These are phyloP conservation scores for Aphelocoma coerulescens DNA, from an alignment of 2,113 vertebrate species.

Conservation along the genomic window DNA sequence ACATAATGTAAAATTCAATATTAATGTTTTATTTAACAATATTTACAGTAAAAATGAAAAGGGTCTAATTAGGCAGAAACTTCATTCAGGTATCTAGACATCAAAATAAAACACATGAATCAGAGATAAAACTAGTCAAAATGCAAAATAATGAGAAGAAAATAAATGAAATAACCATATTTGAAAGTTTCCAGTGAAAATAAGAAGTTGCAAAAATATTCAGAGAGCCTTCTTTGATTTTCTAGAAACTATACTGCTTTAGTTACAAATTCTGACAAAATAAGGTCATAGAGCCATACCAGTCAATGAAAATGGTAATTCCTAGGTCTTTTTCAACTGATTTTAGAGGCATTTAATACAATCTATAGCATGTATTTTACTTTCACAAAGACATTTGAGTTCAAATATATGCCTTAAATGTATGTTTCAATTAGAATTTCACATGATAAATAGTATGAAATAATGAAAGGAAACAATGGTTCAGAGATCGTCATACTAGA, in stretches of 20 bases:
- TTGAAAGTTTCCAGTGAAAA: background rate
- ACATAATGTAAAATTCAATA: background rate
- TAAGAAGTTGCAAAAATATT: background rate
- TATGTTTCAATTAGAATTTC: background rate
- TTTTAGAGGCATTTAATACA: background rate
- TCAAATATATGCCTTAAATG: background rate
- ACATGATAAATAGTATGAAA: background rate
- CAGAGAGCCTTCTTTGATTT: background rate
- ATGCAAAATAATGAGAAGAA: background rate
- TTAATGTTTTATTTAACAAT: background rate
- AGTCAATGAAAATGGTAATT: background rate
- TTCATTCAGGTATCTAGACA: background rate
- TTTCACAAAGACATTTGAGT: background rate
- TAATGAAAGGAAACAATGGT: background rate
- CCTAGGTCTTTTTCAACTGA: background rate
- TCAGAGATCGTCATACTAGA: background rate
- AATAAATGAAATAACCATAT: background rate
- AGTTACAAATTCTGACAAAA: background rate
- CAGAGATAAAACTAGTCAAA: background rate
- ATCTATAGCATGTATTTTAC: background rate
- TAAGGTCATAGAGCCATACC: background rate
- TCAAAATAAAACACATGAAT: background rate
- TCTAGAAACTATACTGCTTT: background rate
- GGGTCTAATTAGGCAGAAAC: fast-evolving
- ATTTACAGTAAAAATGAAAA: background rate